phyloP scores from a whole-genome alignment of 2,888 invertebrate species.

The Dicyrtomina minuta region DNA sequence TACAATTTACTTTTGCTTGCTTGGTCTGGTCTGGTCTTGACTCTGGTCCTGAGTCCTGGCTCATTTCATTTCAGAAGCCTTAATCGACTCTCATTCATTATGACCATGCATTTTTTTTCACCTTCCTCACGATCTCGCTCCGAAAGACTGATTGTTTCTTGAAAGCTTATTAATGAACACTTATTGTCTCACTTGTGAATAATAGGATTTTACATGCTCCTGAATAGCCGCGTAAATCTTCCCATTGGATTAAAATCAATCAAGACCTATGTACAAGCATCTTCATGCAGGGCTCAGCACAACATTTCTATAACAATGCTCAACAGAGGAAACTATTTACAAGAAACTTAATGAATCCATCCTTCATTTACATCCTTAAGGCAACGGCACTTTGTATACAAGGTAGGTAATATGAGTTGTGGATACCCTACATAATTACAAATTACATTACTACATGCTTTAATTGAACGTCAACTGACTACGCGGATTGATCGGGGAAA shows the following conservation, averaged over 20 bases:
- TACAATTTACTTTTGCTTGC: no score
- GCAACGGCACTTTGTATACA: no score
- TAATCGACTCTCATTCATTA: constrained; percentile 36
- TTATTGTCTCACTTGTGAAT: constrained; percentile 36
- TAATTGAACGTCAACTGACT: no score
- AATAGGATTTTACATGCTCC: constrained; percentile 24
- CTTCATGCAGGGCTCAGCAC: no score
- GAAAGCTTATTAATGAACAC: constrained; percentile 40
- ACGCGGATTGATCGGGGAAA: no score
- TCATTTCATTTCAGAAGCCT: constrained; percentile 30
- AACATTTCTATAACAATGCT: no score
- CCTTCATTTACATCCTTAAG: no score
- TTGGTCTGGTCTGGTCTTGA: not conserved
- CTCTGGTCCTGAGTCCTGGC: not conserved
- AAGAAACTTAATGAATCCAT: no score
- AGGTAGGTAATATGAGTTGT: no score
- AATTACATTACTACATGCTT: no score
- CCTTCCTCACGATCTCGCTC: constrained; percentile 21
- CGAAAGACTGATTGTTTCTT: constrained; percentile 38
- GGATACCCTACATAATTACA: no score
- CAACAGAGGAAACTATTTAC: no score
- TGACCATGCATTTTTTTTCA: constrained; percentile 14
- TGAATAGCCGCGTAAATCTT: constrained; percentile 26
- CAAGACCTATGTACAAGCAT: constrained; percentile 1
- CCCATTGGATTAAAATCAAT: constrained; percentile 30